phyloP scores from a whole-genome alignment of 2,797 vertebrate genomes.

The Acropternis orthonyx region DNA sequence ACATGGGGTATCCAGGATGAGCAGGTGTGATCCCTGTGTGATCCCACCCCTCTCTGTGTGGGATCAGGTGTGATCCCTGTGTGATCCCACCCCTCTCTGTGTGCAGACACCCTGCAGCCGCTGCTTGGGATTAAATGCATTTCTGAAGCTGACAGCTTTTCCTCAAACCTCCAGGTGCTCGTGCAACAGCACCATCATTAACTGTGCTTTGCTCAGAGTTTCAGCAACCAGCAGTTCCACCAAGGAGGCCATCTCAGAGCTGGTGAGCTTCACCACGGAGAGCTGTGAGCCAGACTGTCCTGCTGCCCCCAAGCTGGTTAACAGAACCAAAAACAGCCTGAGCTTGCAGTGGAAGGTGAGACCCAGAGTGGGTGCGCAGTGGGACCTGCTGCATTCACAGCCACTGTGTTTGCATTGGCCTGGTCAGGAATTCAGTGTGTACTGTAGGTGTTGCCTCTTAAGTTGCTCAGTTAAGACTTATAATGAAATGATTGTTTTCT shows the following conservation, averaged over 20 bases:
- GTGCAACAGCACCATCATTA: not conserved
- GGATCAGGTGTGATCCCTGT: not conserved
- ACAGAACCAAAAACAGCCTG: conserved; percentile 79
- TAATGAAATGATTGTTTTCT: not conserved
- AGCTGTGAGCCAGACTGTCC: conserved; percentile 79
- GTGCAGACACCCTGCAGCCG: not conserved
- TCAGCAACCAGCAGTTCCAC: conserved; percentile 74
- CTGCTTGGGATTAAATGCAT: not conserved
- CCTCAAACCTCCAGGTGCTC: not conserved
- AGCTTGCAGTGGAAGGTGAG: conserved; percentile 81
- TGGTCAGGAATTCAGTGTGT: not conserved
- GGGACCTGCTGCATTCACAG: not conserved
- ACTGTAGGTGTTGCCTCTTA: not conserved
- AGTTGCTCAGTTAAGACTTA: not conserved
- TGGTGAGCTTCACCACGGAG: conserved; percentile 78
- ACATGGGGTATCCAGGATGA: not conserved
- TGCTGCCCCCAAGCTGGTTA: conserved; percentile 75
- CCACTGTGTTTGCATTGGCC: not conserved
- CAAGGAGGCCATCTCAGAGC: conserved; percentile 75
- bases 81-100: not conserved
- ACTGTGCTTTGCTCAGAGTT: conserved; percentile 70
- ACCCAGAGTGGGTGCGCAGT: not conserved
- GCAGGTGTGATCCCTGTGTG: not conserved
- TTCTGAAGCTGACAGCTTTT: not conserved
- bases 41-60: not conserved